These are phyloP conservation scores for Pseudoips prasinana DNA, from an alignment of 2,888 invertebrate species.

Conservation along the genomic window DNA sequence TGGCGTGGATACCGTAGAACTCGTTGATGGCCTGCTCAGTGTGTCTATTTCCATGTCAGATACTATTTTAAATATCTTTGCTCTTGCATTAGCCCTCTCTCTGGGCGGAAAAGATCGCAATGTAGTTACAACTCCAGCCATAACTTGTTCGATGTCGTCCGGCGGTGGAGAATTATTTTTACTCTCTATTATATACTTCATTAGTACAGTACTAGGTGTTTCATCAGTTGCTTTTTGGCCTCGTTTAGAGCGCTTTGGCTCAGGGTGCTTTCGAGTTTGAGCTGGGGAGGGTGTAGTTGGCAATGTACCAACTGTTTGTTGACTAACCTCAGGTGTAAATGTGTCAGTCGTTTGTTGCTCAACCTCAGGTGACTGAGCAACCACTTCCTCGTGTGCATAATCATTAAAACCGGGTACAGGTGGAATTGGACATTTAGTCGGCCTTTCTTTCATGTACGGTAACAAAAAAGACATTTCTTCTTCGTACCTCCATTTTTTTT, in stretches of 20 bases:
- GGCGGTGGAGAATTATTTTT: constrained; percentile 11
- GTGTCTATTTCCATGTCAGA: too few species aligned
- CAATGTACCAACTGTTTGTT: constrained; percentile 11
- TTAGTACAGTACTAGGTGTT: constrained; percentile 19
- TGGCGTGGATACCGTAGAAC: too few species aligned
- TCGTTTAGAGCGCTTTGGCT: constrained; percentile 14
- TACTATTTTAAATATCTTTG: too few species aligned
- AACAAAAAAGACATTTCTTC: too few species aligned
- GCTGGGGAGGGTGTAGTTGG: constrained; percentile 17
- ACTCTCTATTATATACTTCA: constrained; percentile 23
- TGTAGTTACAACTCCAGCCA: constrained; percentile 12
- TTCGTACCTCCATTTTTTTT: too few species aligned
- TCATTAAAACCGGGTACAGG: too few species aligned
- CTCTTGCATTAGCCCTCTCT: too few species aligned
- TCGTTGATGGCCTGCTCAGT: too few species aligned
- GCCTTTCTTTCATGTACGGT: too few species aligned
- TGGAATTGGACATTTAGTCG: too few species aligned
- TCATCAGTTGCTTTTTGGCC: constrained; percentile 10
- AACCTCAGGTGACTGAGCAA: constrained; percentile 20
- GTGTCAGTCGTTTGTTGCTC: constrained; percentile 17
- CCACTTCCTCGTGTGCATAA: constrained; percentile 10
- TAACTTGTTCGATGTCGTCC: constrained; percentile 21
- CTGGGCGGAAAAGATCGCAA: constrained; percentile 21
- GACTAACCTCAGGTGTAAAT: constrained; percentile 13
- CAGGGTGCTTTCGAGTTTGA: constrained; percentile 10